Base-by-base conservation (phyloP, 2,888 invertebrate species). In the Microchrysa polita region DNA sequence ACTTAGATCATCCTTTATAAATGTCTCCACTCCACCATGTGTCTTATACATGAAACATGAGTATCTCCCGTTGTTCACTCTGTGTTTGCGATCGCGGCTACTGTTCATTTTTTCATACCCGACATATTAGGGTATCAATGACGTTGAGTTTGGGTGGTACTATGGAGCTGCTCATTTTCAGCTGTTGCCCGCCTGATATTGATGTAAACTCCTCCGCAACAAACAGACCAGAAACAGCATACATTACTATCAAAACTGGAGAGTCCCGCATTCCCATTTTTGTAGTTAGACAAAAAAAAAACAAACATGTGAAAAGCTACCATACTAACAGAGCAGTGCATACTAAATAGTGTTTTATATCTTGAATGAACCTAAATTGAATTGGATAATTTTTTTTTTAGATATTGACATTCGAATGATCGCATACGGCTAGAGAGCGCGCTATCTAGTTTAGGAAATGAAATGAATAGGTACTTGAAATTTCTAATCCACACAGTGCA, bases 401-500 rank as follows among this genome's bases (percentile, higher is more conserved):
- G 27, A 7, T 23, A n/a, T 27, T 61, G 61, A 40, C 48, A 65
- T 48, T 65, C 48, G 65, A 65, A 65, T 65, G 65, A 65, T 65
- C 65, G 65, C 65, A 48, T 65, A 65, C 27, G 27, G 27, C 27
- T 34, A 34, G 7, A 34, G 27, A 34, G 27, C 27, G 4, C 27
- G 27, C n/a, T 10, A 42, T 34, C 60, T 60, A 14, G 1, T 16
- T 44, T 34, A 48, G 48, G 44, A 48, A 20, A 14, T 57, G 23
- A 23, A 69, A 40, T 57, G 69, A 5, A 34, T 69, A 55, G 69
- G 69, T 69, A 69, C 55, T 69, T 55, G 40, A 69, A 20, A 42
- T 69, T 69, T 69, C 55, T 69, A 57, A 69, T 69, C 69, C 69
- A 69, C 69, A 65, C 34, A 23, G 27, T 69, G 69, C 69, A 69